Percentiles rank a stretch among this genome's conserved stretches.
These are phyloP conservation scores for Pelobates cultripes DNA, from an alignment of 2,797 vertebrate species.

Conservation along the genomic window DNA sequence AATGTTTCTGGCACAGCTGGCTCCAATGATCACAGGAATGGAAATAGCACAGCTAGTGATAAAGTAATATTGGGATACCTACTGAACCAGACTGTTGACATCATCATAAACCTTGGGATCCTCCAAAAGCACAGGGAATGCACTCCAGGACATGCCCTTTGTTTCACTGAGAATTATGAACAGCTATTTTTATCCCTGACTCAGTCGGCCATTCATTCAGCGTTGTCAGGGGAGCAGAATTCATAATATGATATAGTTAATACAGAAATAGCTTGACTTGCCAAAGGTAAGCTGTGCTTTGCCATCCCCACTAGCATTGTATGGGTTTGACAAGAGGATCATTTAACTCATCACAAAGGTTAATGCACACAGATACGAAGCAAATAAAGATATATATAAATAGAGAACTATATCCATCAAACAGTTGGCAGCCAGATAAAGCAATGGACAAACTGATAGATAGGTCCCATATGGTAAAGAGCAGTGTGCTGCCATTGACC, in stretches of 20 bases:
- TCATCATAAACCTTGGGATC: conserved; percentile 42
- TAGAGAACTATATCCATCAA: no score
- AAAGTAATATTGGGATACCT: conserved; percentile 22
- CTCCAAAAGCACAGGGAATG: conserved; percentile 10
- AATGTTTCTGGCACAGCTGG: conserved; percentile 21
- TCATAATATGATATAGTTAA: conserved; percentile 41
- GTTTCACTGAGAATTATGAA: conserved; percentile 39
- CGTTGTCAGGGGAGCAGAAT: conserved; percentile 33
- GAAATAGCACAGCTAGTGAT: conserved; percentile 30
- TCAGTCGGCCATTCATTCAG: conserved; percentile 30
- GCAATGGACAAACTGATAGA: no score
- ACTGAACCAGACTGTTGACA: conserved; percentile 37
- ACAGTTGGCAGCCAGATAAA: no score
- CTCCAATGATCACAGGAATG: conserved; percentile 19
- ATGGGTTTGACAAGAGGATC: not conserved
- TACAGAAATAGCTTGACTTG: conserved; percentile 22
- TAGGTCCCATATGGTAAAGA: no score
- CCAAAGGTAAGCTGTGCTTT: conserved; percentile 28
- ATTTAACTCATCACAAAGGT: no score
- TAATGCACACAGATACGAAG: no score
- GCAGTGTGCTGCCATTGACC: no score
- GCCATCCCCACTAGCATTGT: conserved; percentile 1
- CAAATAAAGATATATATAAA: no score
- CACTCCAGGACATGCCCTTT: conserved; percentile 28
- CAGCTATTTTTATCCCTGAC: conserved; percentile 45